These are phyloP conservation scores for Coleophora flavipennella DNA, from an alignment of 2,888 invertebrate genomes.

Conservation along the genomic window DNA sequence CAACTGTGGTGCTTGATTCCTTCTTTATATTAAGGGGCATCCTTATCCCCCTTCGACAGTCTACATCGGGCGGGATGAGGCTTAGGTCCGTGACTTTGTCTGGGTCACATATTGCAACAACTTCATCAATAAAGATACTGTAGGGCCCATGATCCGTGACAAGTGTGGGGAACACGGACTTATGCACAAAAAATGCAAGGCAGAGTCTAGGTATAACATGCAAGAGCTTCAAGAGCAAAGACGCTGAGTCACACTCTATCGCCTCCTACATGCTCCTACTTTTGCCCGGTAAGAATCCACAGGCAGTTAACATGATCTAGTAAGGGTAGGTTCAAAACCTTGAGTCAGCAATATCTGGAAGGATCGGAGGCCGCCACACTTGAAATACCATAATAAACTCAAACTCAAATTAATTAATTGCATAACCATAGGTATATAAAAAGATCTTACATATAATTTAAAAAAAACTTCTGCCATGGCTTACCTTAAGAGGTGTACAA, in stretches of 20 bases:
- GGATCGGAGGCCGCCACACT: conserved; percentile 12
- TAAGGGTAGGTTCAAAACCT: neutral
- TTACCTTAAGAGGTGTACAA: no score
- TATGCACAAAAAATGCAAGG: conserved; percentile 5
- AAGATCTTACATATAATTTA: no score
- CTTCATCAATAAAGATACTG: conserved; percentile 27
- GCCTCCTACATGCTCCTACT: conserved; percentile 1
- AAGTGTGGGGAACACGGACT: conserved; percentile 19
- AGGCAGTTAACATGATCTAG: neutral
- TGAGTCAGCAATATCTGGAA: conserved; percentile 19
- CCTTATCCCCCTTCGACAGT: neutral
- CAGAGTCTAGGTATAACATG: conserved; percentile 16
- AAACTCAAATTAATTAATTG: no score
- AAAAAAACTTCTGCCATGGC: no score
- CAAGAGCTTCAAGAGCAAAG: conserved; percentile 9
- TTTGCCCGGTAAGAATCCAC: neutral
- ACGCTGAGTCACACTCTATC: conserved; percentile 9
- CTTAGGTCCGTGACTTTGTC: conserved; percentile 5
- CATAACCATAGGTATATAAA: no score
- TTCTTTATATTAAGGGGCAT: no score
- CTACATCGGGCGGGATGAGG: conserved; percentile 8
- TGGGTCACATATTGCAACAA: conserved; percentile 15
- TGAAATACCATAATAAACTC: conserved; percentile 13
- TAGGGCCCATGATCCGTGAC: conserved; percentile 11
- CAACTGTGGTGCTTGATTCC: no score